Conservation (phyloP, 2,113 vertebrate species). For the Excalfactoria chinensis region DNA sequence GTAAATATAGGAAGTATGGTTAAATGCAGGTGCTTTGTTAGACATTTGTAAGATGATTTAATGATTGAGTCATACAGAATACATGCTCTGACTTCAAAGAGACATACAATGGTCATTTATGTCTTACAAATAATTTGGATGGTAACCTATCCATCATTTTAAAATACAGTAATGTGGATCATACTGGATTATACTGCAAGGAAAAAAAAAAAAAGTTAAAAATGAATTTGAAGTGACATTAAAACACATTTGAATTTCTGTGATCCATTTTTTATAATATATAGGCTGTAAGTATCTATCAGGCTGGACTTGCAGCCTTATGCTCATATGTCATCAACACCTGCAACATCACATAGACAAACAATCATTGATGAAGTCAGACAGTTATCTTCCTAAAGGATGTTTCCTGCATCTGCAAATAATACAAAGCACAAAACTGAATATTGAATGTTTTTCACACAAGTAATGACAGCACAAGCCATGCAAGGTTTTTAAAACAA, state of each 20-base stretch:
- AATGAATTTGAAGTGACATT: conserved; percentile 49
- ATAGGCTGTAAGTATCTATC: neutral
- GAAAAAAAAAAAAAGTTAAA: neutral
- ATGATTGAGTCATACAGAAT: conserved; percentile 59
- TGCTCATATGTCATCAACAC: neutral
- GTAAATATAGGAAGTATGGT: conserved; percentile 60
- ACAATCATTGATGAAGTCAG: neutral
- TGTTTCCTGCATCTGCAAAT: neutral
- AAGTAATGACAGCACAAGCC: neutral
- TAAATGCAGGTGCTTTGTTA: conserved; percentile 56
- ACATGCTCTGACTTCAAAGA: conserved; percentile 60
- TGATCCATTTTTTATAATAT: conserved; percentile 52
- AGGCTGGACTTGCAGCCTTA: conserved; percentile 2
- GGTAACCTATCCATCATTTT: conserved; percentile 66
- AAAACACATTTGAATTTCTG: conserved; percentile 52
- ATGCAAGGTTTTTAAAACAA: neutral
- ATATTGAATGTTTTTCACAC: neutral
- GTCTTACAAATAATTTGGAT: conserved; percentile 67
- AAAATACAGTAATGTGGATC: conserved; percentile 58
- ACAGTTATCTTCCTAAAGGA: neutral
- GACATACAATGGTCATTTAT: conserved; percentile 52
- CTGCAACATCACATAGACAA: neutral
- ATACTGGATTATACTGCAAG: conserved; percentile 41
- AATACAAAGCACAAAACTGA: neutral
- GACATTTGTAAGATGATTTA: conserved; percentile 69